Percentiles rank a stretch among this genome's conserved stretches.
These are phyloP conservation scores for Agapetus fuscipes DNA, from an alignment of 2,888 invertebrate species.

Conservation along the genomic window DNA sequence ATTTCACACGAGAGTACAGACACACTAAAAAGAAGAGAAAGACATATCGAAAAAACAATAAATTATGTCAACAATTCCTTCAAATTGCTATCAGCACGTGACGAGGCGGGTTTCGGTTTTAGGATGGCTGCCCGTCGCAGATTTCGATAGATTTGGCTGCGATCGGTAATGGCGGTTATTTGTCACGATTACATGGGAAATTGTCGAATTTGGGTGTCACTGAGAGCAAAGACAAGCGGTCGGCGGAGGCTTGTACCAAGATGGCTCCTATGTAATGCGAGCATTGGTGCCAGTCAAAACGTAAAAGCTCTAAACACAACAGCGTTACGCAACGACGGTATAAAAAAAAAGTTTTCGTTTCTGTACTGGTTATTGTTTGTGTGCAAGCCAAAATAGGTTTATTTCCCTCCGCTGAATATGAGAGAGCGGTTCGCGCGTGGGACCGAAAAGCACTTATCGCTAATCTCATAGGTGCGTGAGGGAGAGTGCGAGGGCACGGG, in stretches of 20 bases:
- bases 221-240: slow-evolving; percentile 18
- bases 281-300: too few relatives aligned
- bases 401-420: too few relatives aligned
- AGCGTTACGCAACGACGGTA: too few relatives aligned
- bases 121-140: too few relatives aligned
- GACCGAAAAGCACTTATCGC: slow-evolving; percentile 5
- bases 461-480: slow-evolving; percentile 5
- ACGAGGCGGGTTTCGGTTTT: slow-evolving; percentile 2
- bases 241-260: slow-evolving; percentile 19
- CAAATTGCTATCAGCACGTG: slow-evolving; percentile 12
- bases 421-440: slow-evolving; percentile 11
- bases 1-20: slow-evolving; percentile 14
- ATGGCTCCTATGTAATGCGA: slow-evolving; percentile 19
- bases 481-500: slow-evolving; percentile 11
- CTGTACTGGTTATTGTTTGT: too few relatives aligned
- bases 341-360: too few relatives aligned
- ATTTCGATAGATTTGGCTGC: slow-evolving; percentile 6
- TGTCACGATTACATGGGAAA: slow-evolving; percentile 17
- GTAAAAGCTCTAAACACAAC: too few relatives aligned
- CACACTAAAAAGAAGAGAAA: slow-evolving; percentile 16
- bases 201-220: slow-evolving; percentile 19
- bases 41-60: slow-evolving; percentile 19
- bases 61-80: slow-evolving; percentile 18
- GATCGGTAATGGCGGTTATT: slow-evolving; percentile 17
- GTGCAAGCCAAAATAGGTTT: too few relatives aligned